Percentiles rank a stretch among this genome's conserved stretches.
These are phyloP conservation scores for Alca torda DNA, from an alignment of 2,797 vertebrate species.

Conservation along the genomic window DNA sequence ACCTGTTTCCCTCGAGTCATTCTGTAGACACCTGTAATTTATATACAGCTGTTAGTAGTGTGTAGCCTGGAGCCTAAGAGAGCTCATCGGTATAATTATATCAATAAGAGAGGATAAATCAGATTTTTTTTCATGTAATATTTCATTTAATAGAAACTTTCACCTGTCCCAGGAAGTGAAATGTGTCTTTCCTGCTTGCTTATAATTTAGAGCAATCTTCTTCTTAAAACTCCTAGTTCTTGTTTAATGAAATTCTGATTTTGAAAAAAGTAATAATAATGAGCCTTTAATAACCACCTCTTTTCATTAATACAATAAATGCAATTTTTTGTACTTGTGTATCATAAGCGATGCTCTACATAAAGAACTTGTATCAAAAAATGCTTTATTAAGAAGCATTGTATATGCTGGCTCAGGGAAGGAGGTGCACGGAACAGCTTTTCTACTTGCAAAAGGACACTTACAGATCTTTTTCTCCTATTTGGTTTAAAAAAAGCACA, in stretches of 20 bases:
- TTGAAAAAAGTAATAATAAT: not conserved
- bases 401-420: not conserved
- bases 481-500: not conserved
- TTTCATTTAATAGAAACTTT: not conserved
- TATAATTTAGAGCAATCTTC: not conserved
- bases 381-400: not conserved
- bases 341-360: not conserved
- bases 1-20: not conserved
- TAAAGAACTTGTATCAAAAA: not conserved
- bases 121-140: not conserved
- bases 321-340: not conserved
- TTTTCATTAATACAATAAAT: not conserved
- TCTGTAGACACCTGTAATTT: conserved; percentile 21
- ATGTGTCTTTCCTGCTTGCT: not conserved
- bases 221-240: not conserved
- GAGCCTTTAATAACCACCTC: not conserved
- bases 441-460: not conserved
- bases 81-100: not conserved
- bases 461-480: not conserved
- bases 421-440: not conserved
- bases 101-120: not conserved
- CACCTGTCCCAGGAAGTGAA: not conserved
- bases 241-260: not conserved
- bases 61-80: not conserved
- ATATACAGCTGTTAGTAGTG: not conserved